Evolutionary conservation across 1,140 invertebrate species (phyloP).

Genomic region (Harpegnathos saltator): DNA sequence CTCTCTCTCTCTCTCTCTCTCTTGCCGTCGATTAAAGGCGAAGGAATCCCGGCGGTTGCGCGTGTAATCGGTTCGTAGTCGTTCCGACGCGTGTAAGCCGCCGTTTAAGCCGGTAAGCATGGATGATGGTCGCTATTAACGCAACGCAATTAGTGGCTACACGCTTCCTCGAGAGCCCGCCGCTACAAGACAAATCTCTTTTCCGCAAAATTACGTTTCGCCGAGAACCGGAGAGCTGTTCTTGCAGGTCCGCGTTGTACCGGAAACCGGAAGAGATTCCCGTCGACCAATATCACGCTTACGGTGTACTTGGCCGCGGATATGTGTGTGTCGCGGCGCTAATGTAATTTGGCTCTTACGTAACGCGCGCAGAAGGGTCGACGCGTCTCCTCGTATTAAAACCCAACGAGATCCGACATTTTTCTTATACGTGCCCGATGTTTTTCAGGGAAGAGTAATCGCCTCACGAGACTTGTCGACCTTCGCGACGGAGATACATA

Average conservation of each 20-base stretch:
- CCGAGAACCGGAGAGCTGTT: neutral
- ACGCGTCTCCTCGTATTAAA: neutral
- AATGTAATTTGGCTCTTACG: slow-evolving; percentile 44
- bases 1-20: slow-evolving; percentile 12
- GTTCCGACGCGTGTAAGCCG: slow-evolving; percentile 28
- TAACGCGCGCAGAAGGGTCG: neutral
- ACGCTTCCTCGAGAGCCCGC: slow-evolving; percentile 37
- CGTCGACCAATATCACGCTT: slow-evolving; percentile 6
- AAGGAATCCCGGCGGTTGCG: slow-evolving; percentile 29
- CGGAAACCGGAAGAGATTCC: slow-evolving; percentile 10
- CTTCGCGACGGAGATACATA: neutral
- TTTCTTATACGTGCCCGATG: neutral
- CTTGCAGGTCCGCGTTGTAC: slow-evolving; percentile 4
- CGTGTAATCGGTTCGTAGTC: slow-evolving; percentile 53
- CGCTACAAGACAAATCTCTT: slow-evolving; percentile 38
- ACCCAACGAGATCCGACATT: neutral
- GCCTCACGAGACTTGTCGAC: neutral
- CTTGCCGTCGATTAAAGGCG: slow-evolving; percentile 33
- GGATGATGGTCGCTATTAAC: slow-evolving; percentile 67
- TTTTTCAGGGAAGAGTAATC: neutral
- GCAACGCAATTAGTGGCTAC: slow-evolving; percentile 68
- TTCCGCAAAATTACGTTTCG: slow-evolving; percentile 54
- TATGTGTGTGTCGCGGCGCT: slow-evolving; percentile 8
- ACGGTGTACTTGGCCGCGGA: neutral
- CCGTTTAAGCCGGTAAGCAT: slow-evolving; percentile 50